Conservation (phyloP, 1,140 invertebrate genomes). For the Drosophila pseudoobscura region DNA sequence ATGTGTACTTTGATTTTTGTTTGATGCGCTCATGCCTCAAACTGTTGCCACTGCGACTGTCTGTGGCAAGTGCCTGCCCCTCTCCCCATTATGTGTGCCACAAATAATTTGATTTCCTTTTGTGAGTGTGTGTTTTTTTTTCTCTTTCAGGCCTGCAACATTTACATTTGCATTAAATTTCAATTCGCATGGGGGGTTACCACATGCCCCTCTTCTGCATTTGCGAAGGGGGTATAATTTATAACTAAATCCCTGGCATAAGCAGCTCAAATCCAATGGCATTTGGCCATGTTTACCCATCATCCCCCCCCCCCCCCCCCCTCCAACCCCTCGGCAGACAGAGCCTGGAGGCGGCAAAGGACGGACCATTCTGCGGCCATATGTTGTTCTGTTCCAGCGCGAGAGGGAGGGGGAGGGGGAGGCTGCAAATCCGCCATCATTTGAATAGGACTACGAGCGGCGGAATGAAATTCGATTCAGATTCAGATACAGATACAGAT, state of each 20-base stretch:
- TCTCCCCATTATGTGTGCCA: slow-evolving; percentile 51
- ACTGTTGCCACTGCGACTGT: slow-evolving; percentile 15
- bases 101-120: slow-evolving; percentile 48
- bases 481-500: slow-evolving; percentile 10
- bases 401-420: background rate
- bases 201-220: slow-evolving; percentile 18
- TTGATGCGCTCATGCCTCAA: slow-evolving; percentile 34
- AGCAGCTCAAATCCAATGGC: slow-evolving; percentile 73
- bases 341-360: slow-evolving; percentile 6
- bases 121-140: background rate
- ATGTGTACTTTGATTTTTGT: background rate
- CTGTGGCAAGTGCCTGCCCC: slow-evolving; percentile 7
- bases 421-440: slow-evolving; percentile 72
- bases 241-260: slow-evolving; percentile 77
- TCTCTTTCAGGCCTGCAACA: slow-evolving; percentile 17
- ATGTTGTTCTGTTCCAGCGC: slow-evolving; percentile 59
- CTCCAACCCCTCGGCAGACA: background rate
- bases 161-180: slow-evolving; percentile 77
- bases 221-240: slow-evolving; percentile 35
- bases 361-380: slow-evolving; percentile 49
- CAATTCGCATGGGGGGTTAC: slow-evolving; percentile 53
- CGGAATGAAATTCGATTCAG: slow-evolving; percentile 64
- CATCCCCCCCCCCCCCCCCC: background rate
- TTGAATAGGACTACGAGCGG: slow-evolving; percentile 77
- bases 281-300: slow-evolving; percentile 39